A percentile compares a stretch with the other conserved stretches of the same genome.
Evolutionary conservation across 1,140 invertebrate genomes (phyloP).

Genomic region (Bemisia tabaci): DNA sequence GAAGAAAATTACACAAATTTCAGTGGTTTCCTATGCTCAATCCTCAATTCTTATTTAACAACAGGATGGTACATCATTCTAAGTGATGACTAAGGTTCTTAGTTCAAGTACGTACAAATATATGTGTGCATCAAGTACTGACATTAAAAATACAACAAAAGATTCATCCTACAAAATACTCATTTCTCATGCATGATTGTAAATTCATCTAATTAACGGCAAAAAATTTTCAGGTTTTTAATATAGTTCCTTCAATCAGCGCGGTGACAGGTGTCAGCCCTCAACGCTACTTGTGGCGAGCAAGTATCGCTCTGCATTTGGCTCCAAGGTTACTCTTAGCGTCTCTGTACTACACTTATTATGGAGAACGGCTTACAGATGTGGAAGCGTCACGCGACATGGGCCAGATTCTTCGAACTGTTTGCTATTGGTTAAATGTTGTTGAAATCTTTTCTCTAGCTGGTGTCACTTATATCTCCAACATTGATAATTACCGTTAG

Average conservation of each 20-base stretch:
- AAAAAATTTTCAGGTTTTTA: slow-evolving; percentile 87
- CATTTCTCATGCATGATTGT: no score
- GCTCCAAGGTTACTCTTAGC: slow-evolving; percentile 74
- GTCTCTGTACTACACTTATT: slow-evolving; percentile 68
- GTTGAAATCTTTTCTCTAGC: slow-evolving; percentile 68
- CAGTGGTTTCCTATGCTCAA: no score
- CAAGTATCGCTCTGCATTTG: slow-evolving; percentile 77
- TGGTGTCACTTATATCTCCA: slow-evolving; percentile 84
- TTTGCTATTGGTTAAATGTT: slow-evolving; percentile 73
- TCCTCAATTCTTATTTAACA: no score
- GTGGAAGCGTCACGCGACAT: neutral
- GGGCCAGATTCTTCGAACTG: slow-evolving; percentile 39
- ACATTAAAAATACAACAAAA: no score
- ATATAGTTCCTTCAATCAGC: slow-evolving; percentile 82
- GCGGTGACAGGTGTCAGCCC: slow-evolving; percentile 81
- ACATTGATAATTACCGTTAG: slow-evolving; percentile 89
- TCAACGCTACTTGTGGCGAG: slow-evolving; percentile 81
- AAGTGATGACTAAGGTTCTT: no score
- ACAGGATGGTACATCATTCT: no score
- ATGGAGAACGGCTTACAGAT: slow-evolving; percentile 35
- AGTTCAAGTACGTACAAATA: no score
- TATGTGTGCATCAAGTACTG: no score
- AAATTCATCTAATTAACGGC: no score
- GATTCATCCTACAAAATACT: no score
- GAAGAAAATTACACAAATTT: no score